Conservation (phyloP, 2,797 vertebrate species). For the Sus cebifrons region DNA sequence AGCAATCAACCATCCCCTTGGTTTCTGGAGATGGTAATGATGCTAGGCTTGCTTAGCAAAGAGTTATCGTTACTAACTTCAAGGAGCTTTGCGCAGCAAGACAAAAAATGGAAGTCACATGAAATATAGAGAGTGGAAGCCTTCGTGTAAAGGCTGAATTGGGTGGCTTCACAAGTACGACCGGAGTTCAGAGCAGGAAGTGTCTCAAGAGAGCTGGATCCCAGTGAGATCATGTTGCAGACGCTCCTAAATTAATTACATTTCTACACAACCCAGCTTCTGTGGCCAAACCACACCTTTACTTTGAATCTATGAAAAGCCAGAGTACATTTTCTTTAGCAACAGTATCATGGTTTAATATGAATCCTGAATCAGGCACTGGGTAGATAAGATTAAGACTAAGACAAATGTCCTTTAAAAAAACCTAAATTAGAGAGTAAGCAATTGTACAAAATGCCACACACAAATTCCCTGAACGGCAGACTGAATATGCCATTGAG, state of each 20-base stretch:
- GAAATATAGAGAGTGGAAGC: conserved; percentile 19
- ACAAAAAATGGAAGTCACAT: neutral
- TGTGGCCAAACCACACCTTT: conserved; percentile 74
- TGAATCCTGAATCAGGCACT: conserved; percentile 37
- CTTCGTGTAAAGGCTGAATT: neutral
- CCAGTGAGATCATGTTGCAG: conserved; percentile 62
- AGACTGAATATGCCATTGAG: conserved; percentile 49
- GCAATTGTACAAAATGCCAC: conserved; percentile 45
- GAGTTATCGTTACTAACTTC: neutral
- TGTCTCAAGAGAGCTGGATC: conserved; percentile 57
- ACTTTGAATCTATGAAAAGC: conserved; percentile 65
- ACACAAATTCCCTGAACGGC: conserved; percentile 23
- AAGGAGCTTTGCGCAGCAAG: conserved; percentile 15
- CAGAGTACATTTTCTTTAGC: conserved; percentile 59
- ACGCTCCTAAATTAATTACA: conserved; percentile 59
- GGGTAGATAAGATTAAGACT: neutral
- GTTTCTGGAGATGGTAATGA: neutral
- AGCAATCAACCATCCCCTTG: neutral
- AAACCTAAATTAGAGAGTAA: conserved; percentile 40
- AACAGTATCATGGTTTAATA: conserved; percentile 55
- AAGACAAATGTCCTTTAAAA: neutral
- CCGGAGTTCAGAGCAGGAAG: conserved; percentile 69
- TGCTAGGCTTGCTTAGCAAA: neutral
- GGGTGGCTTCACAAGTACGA: conserved; percentile 21
- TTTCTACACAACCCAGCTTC: conserved; percentile 48